Conservation (phyloP, 1,140 invertebrate genomes). For the Ceratina japonica region DNA sequence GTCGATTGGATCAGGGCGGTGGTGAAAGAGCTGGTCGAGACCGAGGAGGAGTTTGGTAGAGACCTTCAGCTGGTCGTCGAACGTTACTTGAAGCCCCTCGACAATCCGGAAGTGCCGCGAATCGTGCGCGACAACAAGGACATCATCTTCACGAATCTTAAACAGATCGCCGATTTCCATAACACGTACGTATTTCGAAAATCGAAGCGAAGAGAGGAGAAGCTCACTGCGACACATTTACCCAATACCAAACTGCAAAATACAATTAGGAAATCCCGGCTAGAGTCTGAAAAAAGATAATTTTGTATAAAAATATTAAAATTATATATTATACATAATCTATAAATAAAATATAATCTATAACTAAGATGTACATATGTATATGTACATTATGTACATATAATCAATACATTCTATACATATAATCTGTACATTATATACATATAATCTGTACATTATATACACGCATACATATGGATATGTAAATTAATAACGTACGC, state of each 20-base stretch:
- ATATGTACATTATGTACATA: too few species aligned
- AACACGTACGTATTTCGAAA: constrained; percentile 87
- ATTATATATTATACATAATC: too few species aligned
- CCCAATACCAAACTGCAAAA: too few species aligned
- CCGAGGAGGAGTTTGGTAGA: constrained; percentile 96
- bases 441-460: too few species aligned
- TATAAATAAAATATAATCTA: too few species aligned
- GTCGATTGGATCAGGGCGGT: constrained; percentile 85
- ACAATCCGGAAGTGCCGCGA: constrained; percentile 87
- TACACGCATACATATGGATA: too few species aligned
- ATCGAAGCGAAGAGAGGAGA: background rate
- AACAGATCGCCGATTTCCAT: constrained; percentile 96
- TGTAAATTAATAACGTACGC: background rate
- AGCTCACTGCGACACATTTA: constrained; percentile 48
- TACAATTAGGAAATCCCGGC: too few species aligned
- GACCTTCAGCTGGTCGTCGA: constrained; percentile 93
- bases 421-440: too few species aligned
- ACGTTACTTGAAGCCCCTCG: constrained; percentile 89
- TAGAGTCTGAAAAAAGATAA: too few species aligned
- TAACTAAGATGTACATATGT: too few species aligned
- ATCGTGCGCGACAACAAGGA: constrained; percentile 91
- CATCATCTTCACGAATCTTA: constrained; percentile 93
- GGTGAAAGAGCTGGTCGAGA: constrained; percentile 95
- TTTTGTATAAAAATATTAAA: too few species aligned
- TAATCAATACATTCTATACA: too few species aligned